Base-by-base conservation (phyloP, 2,797 vertebrate species). In the Danio tinwini region DNA sequence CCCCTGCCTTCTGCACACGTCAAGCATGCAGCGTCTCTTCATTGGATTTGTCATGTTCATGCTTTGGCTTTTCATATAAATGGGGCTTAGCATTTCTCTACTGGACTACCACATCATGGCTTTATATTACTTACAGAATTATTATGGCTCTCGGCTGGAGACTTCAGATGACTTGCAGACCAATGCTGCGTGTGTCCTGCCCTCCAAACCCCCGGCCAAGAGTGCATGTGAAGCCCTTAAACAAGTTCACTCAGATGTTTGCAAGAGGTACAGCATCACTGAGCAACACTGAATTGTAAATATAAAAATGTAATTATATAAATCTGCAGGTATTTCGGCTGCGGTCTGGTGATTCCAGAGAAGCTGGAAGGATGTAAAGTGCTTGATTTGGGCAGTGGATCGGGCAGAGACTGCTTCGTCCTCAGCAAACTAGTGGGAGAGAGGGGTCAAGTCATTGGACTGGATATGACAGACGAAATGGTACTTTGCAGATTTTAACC, bases 321-420 rank as follows among this genome's bases (percentile, higher is more conserved):
- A 58, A 72, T 29, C 6, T 79, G 7, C 85, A 98, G 96, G 88
- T 97, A 95, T 84, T 97, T 94, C 0, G 96, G 96, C 37, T 99
- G 97, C 1, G 95, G 96, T 6, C 86, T 96, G 73, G 93, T 95
- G 40, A 87, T 96, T 61, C 96, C 96, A 0, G 93, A 95, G 11
- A 92, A 92, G 83, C 84, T 98, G 19, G 85, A 87, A 0, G 92
- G 91, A 0, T 95, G 95, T 87, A 58, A 80, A 40, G 90, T 97
- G 72, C 91, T 97, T 90, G 97, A 97, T 86, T 90, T 96, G 17
- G 96, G 95, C 50, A 95, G 96, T 0, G 95, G 96, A 49, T 96
- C 94, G 0, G 95, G 97, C 52, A 91, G 95, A 85, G 96, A 96
- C 88, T 96, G 93, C 84, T 96, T 90, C 63, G 85, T 92, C 40